These are phyloP conservation scores for Idaea biselata DNA, from an alignment of 2,888 invertebrate species.

Conservation along the genomic window DNA sequence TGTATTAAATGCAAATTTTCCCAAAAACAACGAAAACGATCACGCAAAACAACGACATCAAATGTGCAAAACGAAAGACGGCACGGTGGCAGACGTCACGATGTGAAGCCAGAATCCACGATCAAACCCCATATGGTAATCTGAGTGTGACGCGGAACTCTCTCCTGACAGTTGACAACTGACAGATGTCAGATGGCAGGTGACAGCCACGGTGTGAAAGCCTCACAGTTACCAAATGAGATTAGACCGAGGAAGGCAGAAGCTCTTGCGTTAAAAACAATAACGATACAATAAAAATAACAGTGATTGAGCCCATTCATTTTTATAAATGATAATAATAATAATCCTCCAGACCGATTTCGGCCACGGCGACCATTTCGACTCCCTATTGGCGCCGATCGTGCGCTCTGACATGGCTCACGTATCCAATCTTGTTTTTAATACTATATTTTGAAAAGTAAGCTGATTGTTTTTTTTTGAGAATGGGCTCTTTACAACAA, in stretches of 20 bases:
- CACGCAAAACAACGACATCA: constrained; percentile 23
- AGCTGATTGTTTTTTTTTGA: no score
- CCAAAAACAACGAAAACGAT: constrained; percentile 27
- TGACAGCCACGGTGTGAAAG: constrained; percentile 57
- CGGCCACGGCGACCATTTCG: no score
- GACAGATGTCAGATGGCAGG: constrained; percentile 39
- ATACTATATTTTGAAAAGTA: no score
- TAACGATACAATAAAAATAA: constrained; percentile 8
- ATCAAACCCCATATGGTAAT: constrained; percentile 93
- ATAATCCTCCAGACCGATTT: no score
- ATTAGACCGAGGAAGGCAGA: constrained; percentile 88
- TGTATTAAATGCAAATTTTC: constrained; percentile 7
- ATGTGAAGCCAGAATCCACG: constrained; percentile 72
- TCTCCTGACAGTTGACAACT: constrained; percentile 38
- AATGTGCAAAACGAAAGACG: constrained; percentile 43
- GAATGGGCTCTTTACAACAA: no score
- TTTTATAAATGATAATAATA: not conserved
- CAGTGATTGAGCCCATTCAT: not conserved
- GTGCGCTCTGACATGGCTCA: no score
- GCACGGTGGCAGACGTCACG: constrained; percentile 67
- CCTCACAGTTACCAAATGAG: constrained; percentile 99
- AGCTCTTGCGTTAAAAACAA: constrained; percentile 44
- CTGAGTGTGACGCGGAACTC: constrained; percentile 81
- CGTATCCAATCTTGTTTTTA: no score
- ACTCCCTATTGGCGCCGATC: no score